Base-by-base conservation (phyloP, 2,888 invertebrate genomes). In the Synergus umbraculus region DNA sequence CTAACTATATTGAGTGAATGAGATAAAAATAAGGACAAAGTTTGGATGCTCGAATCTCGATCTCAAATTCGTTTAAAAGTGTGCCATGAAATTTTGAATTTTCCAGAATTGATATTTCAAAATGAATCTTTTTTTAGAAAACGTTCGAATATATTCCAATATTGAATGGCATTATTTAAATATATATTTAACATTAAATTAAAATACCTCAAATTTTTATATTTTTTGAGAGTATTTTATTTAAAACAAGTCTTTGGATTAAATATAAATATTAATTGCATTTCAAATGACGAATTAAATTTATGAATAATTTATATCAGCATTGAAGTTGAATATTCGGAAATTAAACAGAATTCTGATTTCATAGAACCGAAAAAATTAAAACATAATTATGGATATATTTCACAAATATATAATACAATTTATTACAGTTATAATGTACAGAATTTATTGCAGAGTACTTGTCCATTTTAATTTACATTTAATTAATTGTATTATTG, bases 1-100 rank as follows among this genome's bases (percentile, higher is more conserved):
- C 10, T 54, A 54, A 54, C 18, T 44, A 49, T 73, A 58, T 66
- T 29, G 65, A 77, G 63, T 79, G 76, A 82, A 81, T 81, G 80
- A 76, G 49, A 76, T 76, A 46, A 41, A 58, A 29, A 66, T 43
- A 66, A 78, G n/a, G 54, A 67, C 41, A 22, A 43, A 65, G 67
- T 77, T 63, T 41, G 64, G 41, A 76, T 76, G 44, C 65, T 65
- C 54, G 78, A 80, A 67, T 46, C 46, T 18, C 22, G 73, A 49
- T 18, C 15, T 49, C 15, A n/a, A 73, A 54, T 49, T 29, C 5
- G 5, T 22, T 29, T 63, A 63, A 12, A 63, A 63, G 63, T 29
- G 63, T 63, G 63, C 63, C 22, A 29, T 22, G 22, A 12, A 13
- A 12, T 63, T 13, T 63, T 12, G 5, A 29, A 22, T 29, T 63